Conservation (phyloP, 2,113 vertebrate genomes). For the Meleagris gallopavo region DNA sequence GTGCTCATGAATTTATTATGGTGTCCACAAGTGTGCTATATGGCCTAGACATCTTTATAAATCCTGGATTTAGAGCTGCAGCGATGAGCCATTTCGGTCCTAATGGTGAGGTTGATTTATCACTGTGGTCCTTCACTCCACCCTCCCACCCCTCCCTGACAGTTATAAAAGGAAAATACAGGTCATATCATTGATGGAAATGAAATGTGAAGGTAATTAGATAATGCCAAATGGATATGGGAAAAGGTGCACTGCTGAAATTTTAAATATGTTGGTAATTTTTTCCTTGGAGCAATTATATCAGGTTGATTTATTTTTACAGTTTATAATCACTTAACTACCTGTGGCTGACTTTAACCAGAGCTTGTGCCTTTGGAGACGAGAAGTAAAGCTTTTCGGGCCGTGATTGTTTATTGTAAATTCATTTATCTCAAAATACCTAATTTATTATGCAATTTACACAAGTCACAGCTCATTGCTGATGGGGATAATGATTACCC, state of each 20-base stretch:
- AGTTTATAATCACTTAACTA: constrained; percentile 85
- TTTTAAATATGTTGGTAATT: constrained; percentile 86
- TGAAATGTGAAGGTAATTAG: constrained; percentile 95
- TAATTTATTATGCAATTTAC: constrained; percentile 71
- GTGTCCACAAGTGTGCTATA: constrained; percentile 94
- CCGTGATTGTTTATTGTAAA: constrained; percentile 69
- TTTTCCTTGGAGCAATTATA: constrained; percentile 84
- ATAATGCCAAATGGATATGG: constrained; percentile 88
- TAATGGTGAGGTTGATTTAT: constrained; percentile 91
- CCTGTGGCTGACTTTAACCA: constrained; percentile 83
- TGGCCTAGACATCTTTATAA: constrained; percentile 94
- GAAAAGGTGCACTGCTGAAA: constrained; percentile 78
- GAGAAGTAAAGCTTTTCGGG: constrained; percentile 75
- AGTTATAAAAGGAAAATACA: constrained; percentile 85
- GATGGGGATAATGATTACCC: constrained; percentile 71
- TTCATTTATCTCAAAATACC: constrained; percentile 69
- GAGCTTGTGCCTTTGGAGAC: constrained; percentile 77
- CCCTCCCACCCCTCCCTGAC: constrained; percentile 79
- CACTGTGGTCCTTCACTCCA: constrained; percentile 77
- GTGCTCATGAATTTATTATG: constrained; percentile 95
- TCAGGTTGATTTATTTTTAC: constrained; percentile 85
- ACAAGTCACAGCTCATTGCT: constrained; percentile 63
- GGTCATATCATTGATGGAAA: constrained; percentile 91
- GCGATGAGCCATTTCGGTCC: constrained; percentile 85
- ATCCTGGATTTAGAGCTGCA: constrained; percentile 87